These are phyloP conservation scores for Drosophila fuyamai DNA, from an alignment of 1,140 invertebrate species.

Conservation along the genomic window DNA sequence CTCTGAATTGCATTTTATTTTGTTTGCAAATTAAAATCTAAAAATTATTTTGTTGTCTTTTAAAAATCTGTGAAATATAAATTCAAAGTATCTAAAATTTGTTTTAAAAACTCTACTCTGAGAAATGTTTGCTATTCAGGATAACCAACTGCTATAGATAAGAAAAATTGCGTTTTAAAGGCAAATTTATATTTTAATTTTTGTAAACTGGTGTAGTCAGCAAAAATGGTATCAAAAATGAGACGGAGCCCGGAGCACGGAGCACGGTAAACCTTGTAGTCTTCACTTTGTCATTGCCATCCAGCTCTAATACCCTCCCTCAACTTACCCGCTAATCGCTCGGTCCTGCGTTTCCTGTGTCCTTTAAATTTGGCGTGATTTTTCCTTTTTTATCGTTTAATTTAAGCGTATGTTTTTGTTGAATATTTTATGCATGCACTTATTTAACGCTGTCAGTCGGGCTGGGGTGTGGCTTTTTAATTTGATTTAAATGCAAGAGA, in stretches of 20 bases:
- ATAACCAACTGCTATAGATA: neutral
- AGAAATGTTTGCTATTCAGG: too few relatives aligned
- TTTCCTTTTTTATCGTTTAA: conserved; percentile 39
- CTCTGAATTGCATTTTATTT: too few relatives aligned
- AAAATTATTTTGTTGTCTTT: too few relatives aligned
- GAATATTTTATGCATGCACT: conserved; percentile 64
- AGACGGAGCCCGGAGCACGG: conserved; percentile 2
- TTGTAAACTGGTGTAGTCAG: conserved; percentile 7
- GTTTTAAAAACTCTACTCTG: too few relatives aligned
- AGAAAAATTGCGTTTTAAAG: too few relatives aligned
- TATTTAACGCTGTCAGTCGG: conserved; percentile 31
- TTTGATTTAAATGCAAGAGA: conserved; percentile 65
- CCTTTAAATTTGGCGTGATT: conserved; percentile 27
- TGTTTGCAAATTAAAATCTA: too few relatives aligned
- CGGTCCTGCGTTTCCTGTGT: conserved; percentile 18
- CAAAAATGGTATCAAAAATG: neutral
- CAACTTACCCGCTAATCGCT: conserved; percentile 40
- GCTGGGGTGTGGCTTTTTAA: conserved; percentile 50
- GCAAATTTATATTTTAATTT: too few relatives aligned
- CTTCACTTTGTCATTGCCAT: conserved; percentile 40
- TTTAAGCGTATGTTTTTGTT: conserved; percentile 38
- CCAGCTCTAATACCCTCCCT: conserved; percentile 2
- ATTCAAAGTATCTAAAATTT: too few relatives aligned
- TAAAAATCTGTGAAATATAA: too few relatives aligned
- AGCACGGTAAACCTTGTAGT: conserved; percentile 1